Percentiles rank a stretch among this genome's conserved stretches.
phyloP scores from a whole-genome alignment of 2,113 vertebrate genomes.

The Lota lota region DNA sequence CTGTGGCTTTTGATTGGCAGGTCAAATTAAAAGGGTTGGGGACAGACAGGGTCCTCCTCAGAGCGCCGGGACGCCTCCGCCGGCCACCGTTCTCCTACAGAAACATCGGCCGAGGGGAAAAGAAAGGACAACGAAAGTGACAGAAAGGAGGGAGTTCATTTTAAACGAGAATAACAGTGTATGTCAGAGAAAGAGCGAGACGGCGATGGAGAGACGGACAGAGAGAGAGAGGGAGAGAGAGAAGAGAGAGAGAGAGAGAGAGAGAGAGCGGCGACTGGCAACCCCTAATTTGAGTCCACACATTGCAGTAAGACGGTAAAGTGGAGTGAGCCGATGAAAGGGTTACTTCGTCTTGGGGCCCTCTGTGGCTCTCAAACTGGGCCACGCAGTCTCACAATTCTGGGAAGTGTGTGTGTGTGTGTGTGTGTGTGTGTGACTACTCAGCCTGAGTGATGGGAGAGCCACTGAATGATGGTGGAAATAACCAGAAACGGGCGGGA shows the following conservation, averaged over 20 bases:
- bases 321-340: conserved; percentile 36
- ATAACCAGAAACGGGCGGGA: conserved; percentile 54
- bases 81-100: too few species aligned
- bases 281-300: conserved; percentile 56
- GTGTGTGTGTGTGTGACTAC: conserved; percentile 4
- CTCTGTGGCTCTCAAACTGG: conserved; percentile 59
- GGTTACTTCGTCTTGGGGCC: conserved; percentile 49
- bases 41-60: too few species aligned
- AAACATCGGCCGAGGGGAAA: neutral
- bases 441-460: conserved; percentile 53
- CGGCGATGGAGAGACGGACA: conserved; percentile 4
- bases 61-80: too few species aligned
- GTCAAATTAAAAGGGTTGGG: too few species aligned
- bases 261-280: conserved; percentile 35
- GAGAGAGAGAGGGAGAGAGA: conserved; percentile 25
- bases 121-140: too few species aligned
- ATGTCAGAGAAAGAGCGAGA: conserved; percentile 1
- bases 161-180: too few species aligned
- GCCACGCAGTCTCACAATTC: conserved; percentile 42
- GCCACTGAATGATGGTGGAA: conserved; percentile 59
- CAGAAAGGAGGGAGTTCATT: too few species aligned
- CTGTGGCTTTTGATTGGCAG: too few species aligned
- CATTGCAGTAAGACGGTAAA: conserved; percentile 7
- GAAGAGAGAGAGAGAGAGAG: conserved; percentile 19
- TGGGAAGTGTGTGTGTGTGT: conserved; percentile 15